Evolutionary conservation across 2,797 vertebrate genomes (phyloP), one percentile per base, ranked within the genome.

Genomic region (Emys orbicularis): DNA sequence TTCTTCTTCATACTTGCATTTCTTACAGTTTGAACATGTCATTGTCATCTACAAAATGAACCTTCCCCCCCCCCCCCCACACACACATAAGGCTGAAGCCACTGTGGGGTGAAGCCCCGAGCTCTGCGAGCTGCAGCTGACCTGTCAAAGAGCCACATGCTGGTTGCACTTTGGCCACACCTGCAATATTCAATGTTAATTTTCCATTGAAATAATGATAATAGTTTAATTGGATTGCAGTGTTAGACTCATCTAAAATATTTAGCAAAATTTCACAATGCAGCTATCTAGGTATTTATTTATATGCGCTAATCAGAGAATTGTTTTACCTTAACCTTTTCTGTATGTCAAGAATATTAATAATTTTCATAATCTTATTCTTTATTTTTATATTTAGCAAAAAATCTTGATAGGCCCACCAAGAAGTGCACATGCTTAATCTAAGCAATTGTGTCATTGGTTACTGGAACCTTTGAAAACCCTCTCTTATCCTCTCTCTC

Each of bases 21-120:
- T 57, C 56, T 27, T 57, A 57, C 25, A 27, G 9, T 56, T 56
- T 11, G 54, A 56, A 56, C 5, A 57, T 57, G 56, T 57, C 56
- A 57, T 57, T 57, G 56, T 57, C 56, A 57, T 57, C 56, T 25
- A 25, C 56, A 57, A 27, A 57, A 57, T 57, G n/a, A n/a, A n/a
- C n/a, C n/a, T n/a, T 7, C 18, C 18, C 7, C 1, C 23, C 9
- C 4, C 23, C 6, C 54, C 37, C 37, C 37, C 37, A 1, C 23
- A 25, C 44, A 44, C 44, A 44, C 44, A 44, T 2, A 25, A 25
- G 25, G 25, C 54, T 56, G 54, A 56, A 56, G 54, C 54, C 11
- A 10, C 25, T 27, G 25, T 27, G 25, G 25, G 25, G 25, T 57
- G 56, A 27, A 5, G 10, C 54, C 25, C 25, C 56, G 4, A 27